These are phyloP conservation scores for Lagocephalus sceleratus DNA, from an alignment of 2,797 vertebrate genomes.

Conservation along the genomic window DNA sequence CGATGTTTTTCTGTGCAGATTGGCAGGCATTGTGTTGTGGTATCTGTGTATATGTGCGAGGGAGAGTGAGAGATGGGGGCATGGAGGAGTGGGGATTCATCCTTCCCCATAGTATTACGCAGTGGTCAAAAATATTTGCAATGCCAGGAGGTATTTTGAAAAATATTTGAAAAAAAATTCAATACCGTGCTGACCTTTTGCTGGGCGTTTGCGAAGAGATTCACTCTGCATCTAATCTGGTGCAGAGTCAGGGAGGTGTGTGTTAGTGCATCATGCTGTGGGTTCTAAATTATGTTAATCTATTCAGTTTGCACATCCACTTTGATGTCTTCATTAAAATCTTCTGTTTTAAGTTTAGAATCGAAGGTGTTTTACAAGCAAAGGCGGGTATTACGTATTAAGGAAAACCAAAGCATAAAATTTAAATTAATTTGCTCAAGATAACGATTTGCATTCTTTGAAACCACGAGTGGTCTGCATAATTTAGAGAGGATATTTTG, in stretches of 20 bases:
- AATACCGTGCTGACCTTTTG: slow-evolving; percentile 92
- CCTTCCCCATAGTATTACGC: slow-evolving; percentile 95
- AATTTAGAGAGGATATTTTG: slow-evolving; percentile 3
- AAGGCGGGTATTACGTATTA: slow-evolving; percentile 2
- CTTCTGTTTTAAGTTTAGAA: slow-evolving; percentile 37
- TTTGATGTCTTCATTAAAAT: slow-evolving; percentile 47
- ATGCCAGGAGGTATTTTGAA: slow-evolving; percentile 99
- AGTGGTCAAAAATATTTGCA: slow-evolving; percentile 99
- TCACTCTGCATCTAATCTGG: slow-evolving; percentile 66
- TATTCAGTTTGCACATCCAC: slow-evolving; percentile 42
- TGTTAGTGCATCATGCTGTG: slow-evolving; percentile 45
- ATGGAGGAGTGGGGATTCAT: slow-evolving; percentile 83
- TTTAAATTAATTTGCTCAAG: background rate
- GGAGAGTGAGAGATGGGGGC: slow-evolving; percentile 44
- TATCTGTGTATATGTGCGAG: slow-evolving; percentile 38
- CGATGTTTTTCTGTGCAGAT: slow-evolving; percentile 76
- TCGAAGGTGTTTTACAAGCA: slow-evolving; percentile 1
- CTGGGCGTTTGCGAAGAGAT: slow-evolving; percentile 83
- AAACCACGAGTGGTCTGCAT: slow-evolving; percentile 1
- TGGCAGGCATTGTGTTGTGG: slow-evolving; percentile 73
- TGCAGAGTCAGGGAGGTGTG: slow-evolving; percentile 65
- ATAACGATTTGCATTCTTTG: background rate
- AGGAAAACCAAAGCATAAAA: slow-evolving; percentile 12
- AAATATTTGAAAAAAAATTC: slow-evolving; percentile 91
- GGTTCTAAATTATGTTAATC: slow-evolving; percentile 65